A percentile compares a stretch with the other conserved stretches of the same genome.
phyloP scores from a whole-genome alignment of 1,140 invertebrate species.

The Formica exsecta region DNA sequence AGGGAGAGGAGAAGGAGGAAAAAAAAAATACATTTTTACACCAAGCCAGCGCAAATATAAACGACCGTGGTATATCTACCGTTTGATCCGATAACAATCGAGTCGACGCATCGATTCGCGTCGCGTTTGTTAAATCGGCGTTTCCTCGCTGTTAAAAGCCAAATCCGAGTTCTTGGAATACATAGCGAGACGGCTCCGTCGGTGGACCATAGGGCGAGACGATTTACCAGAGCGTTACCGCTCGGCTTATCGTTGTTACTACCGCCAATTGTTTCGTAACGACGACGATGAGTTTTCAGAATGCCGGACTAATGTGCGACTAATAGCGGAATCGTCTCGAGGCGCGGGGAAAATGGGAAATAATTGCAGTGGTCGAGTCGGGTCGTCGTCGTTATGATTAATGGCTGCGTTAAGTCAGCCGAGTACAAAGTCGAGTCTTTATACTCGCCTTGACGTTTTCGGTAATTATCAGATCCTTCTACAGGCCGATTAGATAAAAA shows the following conservation, averaged over 20 bases:
- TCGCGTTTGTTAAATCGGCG: constrained; percentile 29
- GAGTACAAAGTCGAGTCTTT: constrained; percentile 45
- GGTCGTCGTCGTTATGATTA: constrained; percentile 68
- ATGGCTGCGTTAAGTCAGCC: constrained; percentile 68
- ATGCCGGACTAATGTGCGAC: constrained; percentile 60
- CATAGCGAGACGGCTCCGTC: background rate
- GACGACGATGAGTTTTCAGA: constrained; percentile 64
- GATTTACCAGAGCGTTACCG: constrained; percentile 64
- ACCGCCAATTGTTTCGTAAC: constrained; percentile 48
- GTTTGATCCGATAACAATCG: constrained; percentile 59
- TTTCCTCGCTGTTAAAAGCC: constrained; percentile 65
- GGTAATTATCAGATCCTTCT: constrained; percentile 67
- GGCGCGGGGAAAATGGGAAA: constrained; percentile 42
- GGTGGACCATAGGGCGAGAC: constrained; percentile 30
- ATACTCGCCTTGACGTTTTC: constrained; percentile 61
- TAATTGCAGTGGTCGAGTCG: constrained; percentile 43
- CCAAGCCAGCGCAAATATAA: constrained; percentile 52
- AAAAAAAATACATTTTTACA: constrained; percentile 26
- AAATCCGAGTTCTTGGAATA: constrained; percentile 52
- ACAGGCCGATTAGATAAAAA: constrained; percentile 54
- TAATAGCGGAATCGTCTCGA: constrained; percentile 34
- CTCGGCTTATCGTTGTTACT: constrained; percentile 49
- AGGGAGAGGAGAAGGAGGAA: background rate
- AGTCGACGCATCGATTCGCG: constrained; percentile 26
- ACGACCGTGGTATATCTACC: constrained; percentile 49